Evolutionary conservation across 2,888 invertebrate species (phyloP), one percentile per base, ranked within the genome.

Genomic region (Drosophila neonasuta): DNA sequence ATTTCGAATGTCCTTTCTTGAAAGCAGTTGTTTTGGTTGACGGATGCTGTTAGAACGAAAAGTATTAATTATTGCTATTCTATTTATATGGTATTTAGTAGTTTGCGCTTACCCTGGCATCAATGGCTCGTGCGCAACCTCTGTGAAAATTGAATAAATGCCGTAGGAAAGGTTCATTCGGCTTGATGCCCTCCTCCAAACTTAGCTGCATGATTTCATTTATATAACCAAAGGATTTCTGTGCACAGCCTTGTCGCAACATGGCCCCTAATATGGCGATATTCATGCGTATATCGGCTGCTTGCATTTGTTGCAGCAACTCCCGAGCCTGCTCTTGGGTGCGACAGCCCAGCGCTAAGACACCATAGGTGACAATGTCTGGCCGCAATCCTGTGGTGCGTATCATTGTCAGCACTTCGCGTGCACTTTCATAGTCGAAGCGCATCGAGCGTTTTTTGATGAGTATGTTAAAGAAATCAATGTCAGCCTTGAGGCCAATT

Each of bases 311-410:
- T 36, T 91, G 89, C 0, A 97, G 86, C 8, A 98, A 92, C 75
- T 93, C 91, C 51, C 92, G 89, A 4, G 95, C 96, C 79, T 94
- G 93, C 32, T 92, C 92, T 74, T 92, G 92, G 5, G 92, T 94
- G 65, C 90, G 91, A 89, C 98, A 98, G 10, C 95, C 94, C 82
- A 97, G 90, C 0, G 98, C 95, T 65, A 98, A 90, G 1, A 95
- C 94, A 44, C 97, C 97, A 92, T 95, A 98, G 0, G 98, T 98
- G 79, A 96, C 93, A 76, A 97, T 92, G 90, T 97, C 94, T 0
- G 95, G 94, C 71, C 91, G 91, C 24, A 95, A 88, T 57, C 90
- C 91, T 51, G 93, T 93, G 15, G 92, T 91, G 63, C 91, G 88
- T 73, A 95, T 93, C 78, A 94, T 90, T 11, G 91, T 83, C 56